phyloP scores from a whole-genome alignment of 2,113 vertebrate genomes.

The Marmota flaviventris region DNA sequence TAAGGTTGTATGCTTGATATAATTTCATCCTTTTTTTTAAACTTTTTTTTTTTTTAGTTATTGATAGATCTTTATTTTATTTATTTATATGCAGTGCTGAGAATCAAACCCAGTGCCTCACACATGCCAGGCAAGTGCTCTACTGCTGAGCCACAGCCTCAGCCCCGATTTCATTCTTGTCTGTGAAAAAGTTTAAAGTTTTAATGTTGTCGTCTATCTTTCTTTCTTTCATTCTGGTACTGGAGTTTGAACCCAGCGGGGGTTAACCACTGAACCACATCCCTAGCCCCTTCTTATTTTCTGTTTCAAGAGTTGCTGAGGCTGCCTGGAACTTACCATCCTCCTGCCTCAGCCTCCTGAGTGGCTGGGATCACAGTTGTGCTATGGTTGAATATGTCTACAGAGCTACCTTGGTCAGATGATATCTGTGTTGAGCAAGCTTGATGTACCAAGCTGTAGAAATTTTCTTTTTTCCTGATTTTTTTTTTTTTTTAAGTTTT shows the following conservation, averaged over 20 bases:
- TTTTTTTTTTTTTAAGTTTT: background rate
- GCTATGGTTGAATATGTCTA: background rate
- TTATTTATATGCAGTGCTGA: no score
- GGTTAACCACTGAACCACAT: no score
- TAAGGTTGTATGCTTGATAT: background rate
- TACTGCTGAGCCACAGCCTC: no score
- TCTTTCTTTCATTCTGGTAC: no score
- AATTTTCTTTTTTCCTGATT: background rate
- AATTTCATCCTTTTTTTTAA: background rate
- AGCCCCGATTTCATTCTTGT: background rate
- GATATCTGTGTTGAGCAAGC: background rate
- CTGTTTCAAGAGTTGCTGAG: background rate
- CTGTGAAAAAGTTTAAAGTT: background rate
- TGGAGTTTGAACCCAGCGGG: no score
- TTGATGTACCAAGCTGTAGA: background rate
- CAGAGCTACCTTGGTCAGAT: background rate
- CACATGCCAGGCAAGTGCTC: no score
- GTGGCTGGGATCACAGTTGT: background rate
- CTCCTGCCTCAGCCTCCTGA: background rate
- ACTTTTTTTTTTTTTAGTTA: no score
- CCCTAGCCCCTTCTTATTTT: background rate
- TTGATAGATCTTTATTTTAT: no score
- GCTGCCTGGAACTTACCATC: background rate
- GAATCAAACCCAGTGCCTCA: no score
- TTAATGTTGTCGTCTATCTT: background rate